phyloP scores from a whole-genome alignment of 2,888 invertebrate species.

The Cheilosia variabilis region DNA sequence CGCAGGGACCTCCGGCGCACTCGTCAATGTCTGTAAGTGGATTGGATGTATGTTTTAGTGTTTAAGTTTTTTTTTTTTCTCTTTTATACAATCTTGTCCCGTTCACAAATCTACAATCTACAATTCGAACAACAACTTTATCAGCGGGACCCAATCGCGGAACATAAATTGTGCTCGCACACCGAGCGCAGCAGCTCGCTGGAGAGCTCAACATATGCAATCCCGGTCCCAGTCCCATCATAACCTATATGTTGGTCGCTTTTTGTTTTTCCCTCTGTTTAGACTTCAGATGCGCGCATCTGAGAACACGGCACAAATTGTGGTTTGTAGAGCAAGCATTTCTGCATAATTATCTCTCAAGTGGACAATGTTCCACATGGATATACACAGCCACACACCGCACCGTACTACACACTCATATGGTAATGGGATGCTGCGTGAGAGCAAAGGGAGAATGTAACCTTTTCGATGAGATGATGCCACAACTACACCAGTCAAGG shows the following conservation, averaged over 20 bases:
- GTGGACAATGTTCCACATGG: conserved; percentile 69
- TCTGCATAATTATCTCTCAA: conserved; percentile 75
- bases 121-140: conserved; percentile 73
- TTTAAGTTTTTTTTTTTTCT: conserved; percentile 28
- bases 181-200: conserved; percentile 24
- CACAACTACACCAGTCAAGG: conserved; percentile 51
- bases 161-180: conserved; percentile 71
- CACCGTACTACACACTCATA: conserved; percentile 10
- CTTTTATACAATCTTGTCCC: conserved; percentile 68
- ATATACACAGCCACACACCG: conserved; percentile 16
- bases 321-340: conserved; percentile 75
- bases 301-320: conserved; percentile 73
- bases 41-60: conserved; percentile 57
- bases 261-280: conserved; percentile 7
- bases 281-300: conserved; percentile 61
- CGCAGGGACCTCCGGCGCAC: conserved; percentile 94
- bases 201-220: not conserved
- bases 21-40: conserved; percentile 90
- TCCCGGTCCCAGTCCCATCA: conserved; percentile 61
- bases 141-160: conserved; percentile 64
- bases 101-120: conserved; percentile 75
- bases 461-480: conserved; percentile 58
- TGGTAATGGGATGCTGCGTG: conserved; percentile 58
- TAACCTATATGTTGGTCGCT: conserved; percentile 69
- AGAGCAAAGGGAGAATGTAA: conserved; percentile 60